Conservation (phyloP, 2,797 vertebrate genomes). For the Simalia tracyae region DNA sequence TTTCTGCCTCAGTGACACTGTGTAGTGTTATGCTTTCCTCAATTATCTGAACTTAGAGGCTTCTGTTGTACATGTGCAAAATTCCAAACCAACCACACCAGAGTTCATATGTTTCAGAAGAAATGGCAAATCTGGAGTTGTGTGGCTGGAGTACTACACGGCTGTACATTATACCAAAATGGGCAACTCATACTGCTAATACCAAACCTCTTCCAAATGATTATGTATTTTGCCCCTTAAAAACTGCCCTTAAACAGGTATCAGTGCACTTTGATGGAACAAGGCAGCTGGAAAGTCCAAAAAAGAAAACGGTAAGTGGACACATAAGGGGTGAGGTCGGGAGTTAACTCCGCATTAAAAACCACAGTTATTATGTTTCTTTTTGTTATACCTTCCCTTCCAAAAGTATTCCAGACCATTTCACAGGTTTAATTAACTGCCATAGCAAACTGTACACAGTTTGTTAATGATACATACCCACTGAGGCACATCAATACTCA, state of each 20-base stretch:
- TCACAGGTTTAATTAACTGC: slow-evolving; percentile 29
- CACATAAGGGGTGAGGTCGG: not conserved
- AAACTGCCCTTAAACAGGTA: not conserved
- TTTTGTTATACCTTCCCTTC: slow-evolving; percentile 27
- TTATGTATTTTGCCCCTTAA: not conserved
- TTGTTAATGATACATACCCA: slow-evolving; percentile 26
- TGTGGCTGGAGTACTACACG: not conserved
- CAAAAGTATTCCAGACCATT: slow-evolving; percentile 29
- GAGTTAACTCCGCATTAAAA: slow-evolving; percentile 28
- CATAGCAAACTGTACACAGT: slow-evolving; percentile 30
- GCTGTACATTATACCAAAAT: not conserved
- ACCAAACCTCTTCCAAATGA: not conserved
- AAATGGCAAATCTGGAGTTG: not conserved
- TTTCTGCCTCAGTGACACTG: not conserved
- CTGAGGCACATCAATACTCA: not conserved
- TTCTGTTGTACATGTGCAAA: not conserved
- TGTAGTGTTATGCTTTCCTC: not conserved
- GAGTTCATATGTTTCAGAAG: not conserved
- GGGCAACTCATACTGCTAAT: not conserved
- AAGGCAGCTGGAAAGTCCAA: not conserved
- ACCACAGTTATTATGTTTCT: not conserved
- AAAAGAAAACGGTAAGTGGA: not conserved
- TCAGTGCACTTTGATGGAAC: not conserved
- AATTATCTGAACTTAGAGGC: not conserved
- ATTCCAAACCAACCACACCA: not conserved